Evolutionary conservation across 2,797 vertebrate species (phyloP).

Genomic region (Rhabdophis nuchalis): DNA sequence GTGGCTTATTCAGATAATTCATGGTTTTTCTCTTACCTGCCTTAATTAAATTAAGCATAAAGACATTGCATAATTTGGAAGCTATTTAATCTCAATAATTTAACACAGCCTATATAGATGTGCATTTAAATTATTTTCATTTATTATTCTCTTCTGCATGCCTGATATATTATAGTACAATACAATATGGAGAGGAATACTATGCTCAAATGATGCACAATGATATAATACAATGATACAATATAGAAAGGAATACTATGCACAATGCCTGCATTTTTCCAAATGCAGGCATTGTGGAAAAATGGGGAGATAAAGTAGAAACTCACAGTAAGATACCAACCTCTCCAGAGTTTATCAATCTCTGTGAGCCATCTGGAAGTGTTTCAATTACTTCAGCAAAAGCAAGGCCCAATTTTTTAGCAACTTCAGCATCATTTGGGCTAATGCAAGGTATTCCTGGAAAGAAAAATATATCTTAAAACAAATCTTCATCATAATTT

Average conservation of each 20-base stretch:
- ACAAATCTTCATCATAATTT: background rate
- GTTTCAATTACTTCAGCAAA: slow-evolving; percentile 79
- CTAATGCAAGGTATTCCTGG: slow-evolving; percentile 85
- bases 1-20: background rate
- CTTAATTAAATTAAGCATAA: background rate
- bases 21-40: background rate
- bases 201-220: background rate
- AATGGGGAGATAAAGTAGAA: background rate
- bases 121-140: background rate
- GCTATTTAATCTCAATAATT: background rate
- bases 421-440: slow-evolving; percentile 77
- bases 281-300: background rate
- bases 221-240: background rate
- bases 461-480: background rate
- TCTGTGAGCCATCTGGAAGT: slow-evolving; percentile 75
- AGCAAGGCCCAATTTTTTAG: slow-evolving; percentile 75
- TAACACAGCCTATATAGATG: background rate
- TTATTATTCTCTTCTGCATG: background rate
- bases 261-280: too few species aligned
- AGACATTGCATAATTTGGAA: background rate
- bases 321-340: slow-evolving; percentile 64
- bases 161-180: background rate
- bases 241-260: background rate
- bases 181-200: background rate
- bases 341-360: slow-evolving; percentile 82